Conservation (phyloP, 2,797 vertebrate genomes). For the Atherinosoma microstoma region DNA sequence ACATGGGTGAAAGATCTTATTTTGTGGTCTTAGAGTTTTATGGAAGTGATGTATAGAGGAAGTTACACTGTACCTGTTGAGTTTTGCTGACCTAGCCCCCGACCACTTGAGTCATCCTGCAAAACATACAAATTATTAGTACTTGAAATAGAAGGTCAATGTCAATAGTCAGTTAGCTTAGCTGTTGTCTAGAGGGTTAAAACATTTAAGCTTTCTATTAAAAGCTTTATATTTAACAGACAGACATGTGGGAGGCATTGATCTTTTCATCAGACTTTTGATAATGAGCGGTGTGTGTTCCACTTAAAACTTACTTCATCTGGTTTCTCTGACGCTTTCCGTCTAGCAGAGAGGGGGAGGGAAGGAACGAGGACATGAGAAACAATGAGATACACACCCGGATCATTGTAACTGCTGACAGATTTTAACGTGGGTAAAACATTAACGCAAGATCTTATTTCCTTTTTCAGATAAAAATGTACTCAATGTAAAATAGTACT, state of each 20-base stretch:
- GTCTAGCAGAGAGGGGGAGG: constrained; percentile 79
- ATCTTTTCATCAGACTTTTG: not conserved
- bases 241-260: not conserved
- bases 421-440: not conserved
- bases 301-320: constrained; percentile 82
- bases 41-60: not conserved
- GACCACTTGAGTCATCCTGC: constrained; percentile 89
- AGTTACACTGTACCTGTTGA: constrained; percentile 84
- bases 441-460: not conserved
- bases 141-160: not conserved
- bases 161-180: not conserved
- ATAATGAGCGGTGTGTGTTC: too few species aligned
- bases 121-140: constrained; percentile 28
- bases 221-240: not conserved
- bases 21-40: not conserved
- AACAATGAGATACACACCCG: constrained; percentile 5
- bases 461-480: not conserved
- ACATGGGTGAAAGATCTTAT: not conserved
- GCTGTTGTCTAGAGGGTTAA: constrained; percentile 2
- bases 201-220: not conserved
- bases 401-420: not conserved
- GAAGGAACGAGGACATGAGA: constrained; percentile 25
- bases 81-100: constrained; percentile 86
- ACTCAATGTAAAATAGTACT: not conserved
- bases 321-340: constrained; percentile 98